These are phyloP conservation scores for Poicephalus meyeri DNA, from an alignment of 2,113 vertebrate species.

Conservation along the genomic window DNA sequence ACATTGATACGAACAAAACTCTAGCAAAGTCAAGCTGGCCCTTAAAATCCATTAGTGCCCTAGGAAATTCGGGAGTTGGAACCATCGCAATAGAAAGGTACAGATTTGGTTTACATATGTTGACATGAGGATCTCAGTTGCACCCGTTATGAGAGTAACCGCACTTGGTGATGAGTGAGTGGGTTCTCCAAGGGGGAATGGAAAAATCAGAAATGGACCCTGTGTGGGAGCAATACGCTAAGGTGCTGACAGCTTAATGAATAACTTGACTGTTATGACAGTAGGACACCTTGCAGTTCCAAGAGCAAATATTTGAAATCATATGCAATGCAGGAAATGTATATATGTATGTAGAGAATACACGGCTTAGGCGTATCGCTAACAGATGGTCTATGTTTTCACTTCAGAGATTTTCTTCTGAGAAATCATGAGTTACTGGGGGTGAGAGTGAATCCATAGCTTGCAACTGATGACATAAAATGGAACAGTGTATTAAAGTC, in stretches of 20 bases:
- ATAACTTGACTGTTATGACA: constrained; percentile 85
- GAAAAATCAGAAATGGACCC: constrained; percentile 75
- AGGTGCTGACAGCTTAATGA: constrained; percentile 85
- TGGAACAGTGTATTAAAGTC: constrained; percentile 48
- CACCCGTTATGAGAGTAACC: constrained; percentile 73
- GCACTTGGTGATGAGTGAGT: constrained; percentile 76
- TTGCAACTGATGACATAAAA: constrained; percentile 49
- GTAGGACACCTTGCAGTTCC: constrained; percentile 81
- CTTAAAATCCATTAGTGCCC: constrained; percentile 75
- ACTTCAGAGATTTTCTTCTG: constrained; percentile 70
- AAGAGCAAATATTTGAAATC: constrained; percentile 84
- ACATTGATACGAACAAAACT: constrained; percentile 59
- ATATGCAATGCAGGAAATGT: constrained; percentile 79
- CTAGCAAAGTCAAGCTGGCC: constrained; percentile 54
- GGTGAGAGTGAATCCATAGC: constrained; percentile 60
- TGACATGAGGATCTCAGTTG: constrained; percentile 78
- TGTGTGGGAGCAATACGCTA: constrained; percentile 68
- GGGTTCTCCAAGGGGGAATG: constrained; percentile 72
- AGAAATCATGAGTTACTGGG: constrained; percentile 10
- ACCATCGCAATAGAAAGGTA: constrained; percentile 49
- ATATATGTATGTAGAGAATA: constrained; percentile 66
- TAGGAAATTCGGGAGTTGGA: constrained; percentile 59
- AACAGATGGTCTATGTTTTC: constrained; percentile 77
- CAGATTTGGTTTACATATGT: constrained; percentile 76
- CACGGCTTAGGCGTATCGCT: constrained; percentile 64